Percentiles rank a stretch among this genome's conserved stretches.
Conservation (phyloP, 2,888 invertebrate genomes). For the Drosophila paramelanica region DNA sequence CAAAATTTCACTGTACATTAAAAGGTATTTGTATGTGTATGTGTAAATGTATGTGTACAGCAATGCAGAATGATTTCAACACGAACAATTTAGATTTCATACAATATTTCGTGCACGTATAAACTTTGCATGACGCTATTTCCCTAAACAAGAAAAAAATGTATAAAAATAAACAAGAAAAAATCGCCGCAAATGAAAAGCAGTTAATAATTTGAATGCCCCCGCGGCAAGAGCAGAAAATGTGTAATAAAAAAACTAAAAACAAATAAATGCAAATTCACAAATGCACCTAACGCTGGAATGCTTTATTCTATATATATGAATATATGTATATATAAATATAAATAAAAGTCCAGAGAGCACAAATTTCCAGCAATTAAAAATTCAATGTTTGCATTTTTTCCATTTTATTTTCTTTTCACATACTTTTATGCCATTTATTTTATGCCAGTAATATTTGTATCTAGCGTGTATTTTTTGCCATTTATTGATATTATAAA, state of each 20-base stretch:
- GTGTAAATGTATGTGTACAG: constrained; percentile 16
- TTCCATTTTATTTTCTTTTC: constrained; percentile 5
- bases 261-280: constrained; percentile 61
- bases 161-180: constrained; percentile 1
- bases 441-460: constrained; percentile 43
- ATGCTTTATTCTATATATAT: background rate
- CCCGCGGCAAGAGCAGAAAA: constrained; percentile 11
- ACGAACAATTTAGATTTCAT: constrained; percentile 63
- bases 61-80: constrained; percentile 37
- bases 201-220: constrained; percentile 67
- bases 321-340: background rate
- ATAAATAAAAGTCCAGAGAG: constrained; percentile 53
- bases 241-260: constrained; percentile 46
- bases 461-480: constrained; percentile 15
- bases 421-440: constrained; percentile 29
- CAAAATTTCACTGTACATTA: constrained; percentile 1
- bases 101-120: constrained; percentile 47
- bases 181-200: constrained; percentile 49
- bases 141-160: constrained; percentile 7
- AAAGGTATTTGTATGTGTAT: constrained; percentile 3
- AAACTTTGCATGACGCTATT: constrained; percentile 43
- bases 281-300: constrained; percentile 42
- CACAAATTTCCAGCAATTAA: constrained; percentile 75
- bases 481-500: constrained; percentile 73
- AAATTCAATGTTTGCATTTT: constrained; percentile 68